phyloP scores from a whole-genome alignment of 2,797 vertebrate species.

The Ctenopoma multispine region DNA sequence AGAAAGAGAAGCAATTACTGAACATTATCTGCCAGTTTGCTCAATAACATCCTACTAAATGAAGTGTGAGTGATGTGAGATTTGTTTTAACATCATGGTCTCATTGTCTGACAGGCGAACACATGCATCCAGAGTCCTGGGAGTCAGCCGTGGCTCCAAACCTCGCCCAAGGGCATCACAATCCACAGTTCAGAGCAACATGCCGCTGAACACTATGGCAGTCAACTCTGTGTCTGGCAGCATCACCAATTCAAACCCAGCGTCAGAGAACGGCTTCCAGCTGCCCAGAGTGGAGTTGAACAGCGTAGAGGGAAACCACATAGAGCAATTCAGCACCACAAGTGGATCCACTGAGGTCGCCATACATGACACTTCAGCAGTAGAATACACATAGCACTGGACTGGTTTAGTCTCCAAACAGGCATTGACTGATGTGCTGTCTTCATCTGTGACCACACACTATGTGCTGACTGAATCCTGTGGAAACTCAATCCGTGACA shows the following conservation, averaged over 20 bases:
- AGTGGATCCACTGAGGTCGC: conserved; percentile 78
- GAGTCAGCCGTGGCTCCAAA: conserved; percentile 68
- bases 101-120: conserved; percentile 69
- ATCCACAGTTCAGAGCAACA: conserved; percentile 63
- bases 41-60: neutral
- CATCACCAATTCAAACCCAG: conserved; percentile 30
- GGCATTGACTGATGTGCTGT: conserved; percentile 38
- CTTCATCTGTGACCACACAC: conserved; percentile 19
- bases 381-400: conserved; percentile 79
- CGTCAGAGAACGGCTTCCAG: conserved; percentile 58
- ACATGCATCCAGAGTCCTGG: conserved; percentile 80
- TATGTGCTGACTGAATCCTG: conserved; percentile 65
- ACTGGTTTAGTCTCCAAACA: conserved; percentile 22
- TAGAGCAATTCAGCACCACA: conserved; percentile 73
- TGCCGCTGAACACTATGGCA: conserved; percentile 63
- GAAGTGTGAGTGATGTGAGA: neutral
- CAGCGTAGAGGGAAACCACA: conserved; percentile 57
- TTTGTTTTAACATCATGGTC: neutral
- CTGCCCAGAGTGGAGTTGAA: conserved; percentile 67
- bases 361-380: conserved; percentile 64
- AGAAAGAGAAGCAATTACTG: neutral
- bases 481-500: conserved; percentile 27
- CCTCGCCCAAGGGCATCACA: conserved; percentile 71
- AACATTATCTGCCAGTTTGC: neutral
- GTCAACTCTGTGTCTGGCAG: conserved; percentile 63